phyloP scores from a whole-genome alignment of 2,888 invertebrate genomes.

The Eucriotettix oculatus region DNA sequence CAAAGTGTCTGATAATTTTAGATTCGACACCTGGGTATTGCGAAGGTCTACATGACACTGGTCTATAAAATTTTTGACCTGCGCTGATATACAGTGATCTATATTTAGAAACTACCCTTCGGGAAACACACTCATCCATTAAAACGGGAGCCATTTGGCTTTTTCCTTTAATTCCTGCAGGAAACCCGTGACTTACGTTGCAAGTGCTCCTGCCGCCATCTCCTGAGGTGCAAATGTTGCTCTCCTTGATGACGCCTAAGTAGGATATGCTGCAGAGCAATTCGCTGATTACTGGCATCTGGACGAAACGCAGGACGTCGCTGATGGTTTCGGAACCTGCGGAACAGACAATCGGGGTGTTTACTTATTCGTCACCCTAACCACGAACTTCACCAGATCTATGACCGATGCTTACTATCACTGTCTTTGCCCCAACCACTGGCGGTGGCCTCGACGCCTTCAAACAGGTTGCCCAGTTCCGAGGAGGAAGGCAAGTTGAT shows the following conservation, averaged over 20 bases:
- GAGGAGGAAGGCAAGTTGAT: slow-evolving; percentile 13
- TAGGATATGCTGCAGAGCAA: slow-evolving; percentile 2
- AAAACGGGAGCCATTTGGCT: neutral
- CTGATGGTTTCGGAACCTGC: slow-evolving; percentile 5
- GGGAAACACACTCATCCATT: too few relatives aligned
- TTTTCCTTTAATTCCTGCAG: too few relatives aligned
- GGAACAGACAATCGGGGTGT: neutral
- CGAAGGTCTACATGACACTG: too few relatives aligned
- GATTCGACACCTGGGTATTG: too few relatives aligned
- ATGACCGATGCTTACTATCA: slow-evolving; percentile 7
- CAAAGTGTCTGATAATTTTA: too few relatives aligned
- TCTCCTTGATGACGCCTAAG: slow-evolving; percentile 1
- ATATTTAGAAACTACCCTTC: too few relatives aligned
- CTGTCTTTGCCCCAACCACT: slow-evolving; percentile 16
- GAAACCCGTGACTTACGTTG: slow-evolving; percentile 6
- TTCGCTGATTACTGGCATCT: slow-evolving; percentile 4
- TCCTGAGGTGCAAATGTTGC: slow-evolving; percentile 11
- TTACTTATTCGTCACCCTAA: neutral
- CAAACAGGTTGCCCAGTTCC: slow-evolving; percentile 8
- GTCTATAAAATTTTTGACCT: too few relatives aligned
- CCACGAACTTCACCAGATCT: neutral
- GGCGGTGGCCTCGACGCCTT: slow-evolving; percentile 8
- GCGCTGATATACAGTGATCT: too few relatives aligned
- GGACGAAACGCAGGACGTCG: slow-evolving; percentile 2
- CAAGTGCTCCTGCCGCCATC: slow-evolving; percentile 12